These are phyloP conservation scores for Amphipoea oculea DNA, from an alignment of 2,888 invertebrate species.

Conservation along the genomic window DNA sequence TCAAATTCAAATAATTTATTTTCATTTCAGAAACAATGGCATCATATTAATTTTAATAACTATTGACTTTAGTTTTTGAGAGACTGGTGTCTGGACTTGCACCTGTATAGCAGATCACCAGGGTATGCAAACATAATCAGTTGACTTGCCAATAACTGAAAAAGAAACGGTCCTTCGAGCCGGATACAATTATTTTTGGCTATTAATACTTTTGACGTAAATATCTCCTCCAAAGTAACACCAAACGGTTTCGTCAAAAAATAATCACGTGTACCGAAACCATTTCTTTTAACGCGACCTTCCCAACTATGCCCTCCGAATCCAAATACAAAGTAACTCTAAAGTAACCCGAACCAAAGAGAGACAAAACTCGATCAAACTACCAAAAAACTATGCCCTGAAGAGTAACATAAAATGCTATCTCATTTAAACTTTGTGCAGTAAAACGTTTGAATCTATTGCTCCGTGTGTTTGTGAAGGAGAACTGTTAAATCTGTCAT, in stretches of 20 bases:
- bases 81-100: too few species aligned
- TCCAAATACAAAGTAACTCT: constrained; percentile 42
- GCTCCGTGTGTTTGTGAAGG: constrained; percentile 41
- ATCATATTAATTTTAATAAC: too few species aligned
- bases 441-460: constrained; percentile 65
- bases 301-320: constrained; percentile 7
- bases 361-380: constrained; percentile 69
- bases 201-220: too few species aligned
- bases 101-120: not conserved
- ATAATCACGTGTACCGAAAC: not conserved
- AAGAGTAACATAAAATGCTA: constrained; percentile 68
- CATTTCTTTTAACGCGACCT: constrained; percentile 2
- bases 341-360: constrained; percentile 44
- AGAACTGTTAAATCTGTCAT: constrained; percentile 56
- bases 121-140: not conserved
- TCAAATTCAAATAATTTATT: not conserved
- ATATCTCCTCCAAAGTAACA: not conserved
- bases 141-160: too few species aligned
- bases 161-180: constrained; percentile 5
- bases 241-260: not conserved
- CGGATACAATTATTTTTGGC: not conserved
- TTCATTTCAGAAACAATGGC: too few species aligned
- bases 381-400: constrained; percentile 64
- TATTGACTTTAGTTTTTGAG: too few species aligned
- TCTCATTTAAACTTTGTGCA: constrained; percentile 72